A percentile compares a stretch with the other conserved stretches of the same genome.
These are phyloP conservation scores for Acestrorhynchus altus DNA, from an alignment of 2,797 vertebrate genomes.

Conservation along the genomic window DNA sequence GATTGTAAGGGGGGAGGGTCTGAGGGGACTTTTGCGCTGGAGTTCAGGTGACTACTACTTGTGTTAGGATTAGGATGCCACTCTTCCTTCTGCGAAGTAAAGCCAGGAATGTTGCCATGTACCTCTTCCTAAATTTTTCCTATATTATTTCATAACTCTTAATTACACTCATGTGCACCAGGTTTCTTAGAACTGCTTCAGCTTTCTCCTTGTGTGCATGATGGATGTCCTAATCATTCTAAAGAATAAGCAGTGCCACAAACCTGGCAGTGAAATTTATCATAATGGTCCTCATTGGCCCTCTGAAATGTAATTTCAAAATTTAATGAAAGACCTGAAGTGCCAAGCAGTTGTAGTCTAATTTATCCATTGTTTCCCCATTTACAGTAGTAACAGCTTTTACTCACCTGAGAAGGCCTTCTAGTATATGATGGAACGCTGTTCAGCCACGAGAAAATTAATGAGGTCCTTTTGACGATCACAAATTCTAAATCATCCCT, in stretches of 20 bases:
- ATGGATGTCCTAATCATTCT: background rate
- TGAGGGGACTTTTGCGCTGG: no score
- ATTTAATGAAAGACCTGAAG: no score
- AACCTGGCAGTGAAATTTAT: background rate
- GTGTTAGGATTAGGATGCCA: no score
- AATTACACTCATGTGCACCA: conserved; percentile 1
- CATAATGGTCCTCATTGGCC: background rate
- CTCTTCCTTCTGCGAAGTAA: no score
- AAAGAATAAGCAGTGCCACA: background rate
- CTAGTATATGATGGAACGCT: background rate
- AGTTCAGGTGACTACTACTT: no score
- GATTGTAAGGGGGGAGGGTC: no score
- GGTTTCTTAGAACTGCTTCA: background rate
- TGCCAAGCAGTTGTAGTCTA: no score
- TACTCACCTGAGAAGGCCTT: background rate
- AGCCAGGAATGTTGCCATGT: no score
- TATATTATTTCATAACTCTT: no score
- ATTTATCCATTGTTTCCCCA: background rate
- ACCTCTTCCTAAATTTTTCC: no score
- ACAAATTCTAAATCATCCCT: background rate
- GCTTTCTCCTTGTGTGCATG: background rate
- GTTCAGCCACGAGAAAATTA: background rate
- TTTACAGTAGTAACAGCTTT: background rate
- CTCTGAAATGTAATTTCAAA: background rate
- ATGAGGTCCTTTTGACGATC: background rate